phyloP scores from a whole-genome alignment of 1,140 invertebrate species.

The Acromyrmex echinatior region DNA sequence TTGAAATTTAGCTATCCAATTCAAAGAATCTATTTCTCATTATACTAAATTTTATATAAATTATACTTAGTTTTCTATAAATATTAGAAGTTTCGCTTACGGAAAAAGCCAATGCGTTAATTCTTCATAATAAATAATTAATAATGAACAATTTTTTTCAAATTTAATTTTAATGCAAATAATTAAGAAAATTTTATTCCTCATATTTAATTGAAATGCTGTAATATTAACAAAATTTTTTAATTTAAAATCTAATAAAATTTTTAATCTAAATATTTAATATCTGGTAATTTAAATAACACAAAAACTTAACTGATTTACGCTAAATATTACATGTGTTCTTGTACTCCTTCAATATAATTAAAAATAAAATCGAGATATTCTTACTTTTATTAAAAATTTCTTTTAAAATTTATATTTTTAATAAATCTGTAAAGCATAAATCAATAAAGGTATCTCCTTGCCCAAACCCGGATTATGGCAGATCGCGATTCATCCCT shows the following conservation, averaged over 20 bases:
- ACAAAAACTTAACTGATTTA: neutral
- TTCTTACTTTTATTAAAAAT: neutral
- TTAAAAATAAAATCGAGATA: neutral
- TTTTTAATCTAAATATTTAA: too few species aligned
- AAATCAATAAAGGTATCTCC: neutral
- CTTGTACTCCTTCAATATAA: neutral
- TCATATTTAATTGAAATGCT: neutral
- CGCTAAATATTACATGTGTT: neutral
- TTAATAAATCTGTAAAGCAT: neutral
- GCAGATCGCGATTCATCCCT: constrained; percentile 8
- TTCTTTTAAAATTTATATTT: neutral
- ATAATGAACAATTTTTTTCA: neutral
- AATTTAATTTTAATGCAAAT: neutral
- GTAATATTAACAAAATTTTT: neutral
- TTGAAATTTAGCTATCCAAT: neutral
- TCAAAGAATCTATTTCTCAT: neutral
- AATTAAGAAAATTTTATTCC: neutral
- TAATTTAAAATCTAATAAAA: too few species aligned
- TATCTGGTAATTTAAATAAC: neutral
- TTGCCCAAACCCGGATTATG: neutral
- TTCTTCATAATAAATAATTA: neutral
- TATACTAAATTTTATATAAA: neutral
- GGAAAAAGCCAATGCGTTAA: neutral
- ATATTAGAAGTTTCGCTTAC: too few species aligned
- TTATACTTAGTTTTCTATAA: too few species aligned